A percentile compares a stretch with the other conserved stretches of the same genome.
These are phyloP conservation scores for Enteromius afrohamiltoni DNA, from an alignment of 2,797 vertebrate species.

Conservation along the genomic window DNA sequence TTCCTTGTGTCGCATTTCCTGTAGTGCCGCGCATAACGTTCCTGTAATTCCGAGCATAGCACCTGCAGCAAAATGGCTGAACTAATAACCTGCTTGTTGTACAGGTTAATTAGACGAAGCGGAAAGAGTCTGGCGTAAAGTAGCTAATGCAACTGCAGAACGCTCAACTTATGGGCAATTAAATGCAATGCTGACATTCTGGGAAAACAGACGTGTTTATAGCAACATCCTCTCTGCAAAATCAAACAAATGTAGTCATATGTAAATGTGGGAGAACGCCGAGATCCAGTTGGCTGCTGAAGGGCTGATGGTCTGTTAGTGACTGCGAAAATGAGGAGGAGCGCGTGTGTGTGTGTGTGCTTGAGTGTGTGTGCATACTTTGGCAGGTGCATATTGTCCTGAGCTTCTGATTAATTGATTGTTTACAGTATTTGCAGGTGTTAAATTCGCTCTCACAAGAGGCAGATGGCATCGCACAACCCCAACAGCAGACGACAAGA, in stretches of 20 bases:
- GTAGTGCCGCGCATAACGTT: not conserved
- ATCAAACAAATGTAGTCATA: slow-evolving; percentile 31
- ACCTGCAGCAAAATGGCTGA: slow-evolving; percentile 1
- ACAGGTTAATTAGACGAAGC: slow-evolving; percentile 13
- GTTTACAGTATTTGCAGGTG: slow-evolving; percentile 64
- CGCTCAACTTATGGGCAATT: slow-evolving; percentile 4
- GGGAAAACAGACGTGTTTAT: slow-evolving; percentile 21
- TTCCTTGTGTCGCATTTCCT: not conserved
- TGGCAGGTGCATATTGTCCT: slow-evolving; percentile 51
- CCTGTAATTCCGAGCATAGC: not conserved
- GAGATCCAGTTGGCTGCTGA: slow-evolving; percentile 19
- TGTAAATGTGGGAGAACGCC: slow-evolving; percentile 5
- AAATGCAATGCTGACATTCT: slow-evolving; percentile 31
- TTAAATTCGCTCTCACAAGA: slow-evolving; percentile 58
- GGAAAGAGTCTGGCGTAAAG: not conserved
- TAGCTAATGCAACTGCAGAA: not conserved
- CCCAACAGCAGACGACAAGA: slow-evolving; percentile 29
- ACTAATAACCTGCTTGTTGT: slow-evolving; percentile 14
- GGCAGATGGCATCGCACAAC: slow-evolving; percentile 53
- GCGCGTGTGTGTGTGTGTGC: slow-evolving; percentile 15
- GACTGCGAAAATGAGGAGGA: not conserved
- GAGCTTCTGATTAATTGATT: slow-evolving; percentile 64
- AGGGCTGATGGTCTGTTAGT: slow-evolving; percentile 14
- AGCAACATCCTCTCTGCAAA: not conserved
- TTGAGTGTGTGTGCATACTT: slow-evolving; percentile 9